Percentiles rank a stretch among this genome's conserved stretches.
Conservation (phyloP, 2,797 vertebrate species). For the Paramormyrops hopkinsi region DNA sequence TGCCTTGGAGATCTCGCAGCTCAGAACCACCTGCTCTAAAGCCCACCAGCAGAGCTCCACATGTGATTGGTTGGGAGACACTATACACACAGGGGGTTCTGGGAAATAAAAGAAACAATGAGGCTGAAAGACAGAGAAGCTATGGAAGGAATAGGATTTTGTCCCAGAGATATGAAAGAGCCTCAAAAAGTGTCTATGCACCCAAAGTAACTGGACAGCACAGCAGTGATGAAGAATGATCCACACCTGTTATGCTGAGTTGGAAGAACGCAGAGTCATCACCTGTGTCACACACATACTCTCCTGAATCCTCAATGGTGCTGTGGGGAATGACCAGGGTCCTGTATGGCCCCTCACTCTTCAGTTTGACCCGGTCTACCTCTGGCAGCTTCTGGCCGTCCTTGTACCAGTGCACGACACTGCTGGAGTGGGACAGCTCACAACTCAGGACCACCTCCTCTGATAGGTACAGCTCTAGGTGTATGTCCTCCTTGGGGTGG, state of each 20-base stretch:
- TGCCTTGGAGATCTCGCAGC: slow-evolving; percentile 78
- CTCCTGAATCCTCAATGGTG: slow-evolving; percentile 70
- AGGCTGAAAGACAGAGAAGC: not conserved
- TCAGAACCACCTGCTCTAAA: slow-evolving; percentile 76
- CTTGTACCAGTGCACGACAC: slow-evolving; percentile 76
- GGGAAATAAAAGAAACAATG: slow-evolving; percentile 25
- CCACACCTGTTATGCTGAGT: slow-evolving; percentile 77
- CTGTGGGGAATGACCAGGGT: slow-evolving; percentile 71
- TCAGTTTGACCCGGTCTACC: slow-evolving; percentile 63
- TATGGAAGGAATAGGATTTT: not conserved
- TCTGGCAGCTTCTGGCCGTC: slow-evolving; percentile 81
- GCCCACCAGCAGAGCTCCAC: slow-evolving; percentile 76
- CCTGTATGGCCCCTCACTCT: slow-evolving; percentile 65
- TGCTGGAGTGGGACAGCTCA: slow-evolving; percentile 70
- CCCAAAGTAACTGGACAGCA: not conserved
- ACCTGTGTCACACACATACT: slow-evolving; percentile 83
- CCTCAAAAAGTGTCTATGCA: slow-evolving; percentile 61
- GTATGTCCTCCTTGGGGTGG: slow-evolving; percentile 76
- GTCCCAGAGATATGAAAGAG: slow-evolving; percentile 21
- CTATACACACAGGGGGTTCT: slow-evolving; percentile 78
- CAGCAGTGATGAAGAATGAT: not conserved
- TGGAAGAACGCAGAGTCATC: slow-evolving; percentile 85
- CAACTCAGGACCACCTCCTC: slow-evolving; percentile 80
- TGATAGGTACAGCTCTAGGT: slow-evolving; percentile 63
- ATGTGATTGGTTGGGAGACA: slow-evolving; percentile 78